These are phyloP conservation scores for Pomatostomus ruficeps DNA, from an alignment of 2,113 vertebrate species.

Conservation along the genomic window DNA sequence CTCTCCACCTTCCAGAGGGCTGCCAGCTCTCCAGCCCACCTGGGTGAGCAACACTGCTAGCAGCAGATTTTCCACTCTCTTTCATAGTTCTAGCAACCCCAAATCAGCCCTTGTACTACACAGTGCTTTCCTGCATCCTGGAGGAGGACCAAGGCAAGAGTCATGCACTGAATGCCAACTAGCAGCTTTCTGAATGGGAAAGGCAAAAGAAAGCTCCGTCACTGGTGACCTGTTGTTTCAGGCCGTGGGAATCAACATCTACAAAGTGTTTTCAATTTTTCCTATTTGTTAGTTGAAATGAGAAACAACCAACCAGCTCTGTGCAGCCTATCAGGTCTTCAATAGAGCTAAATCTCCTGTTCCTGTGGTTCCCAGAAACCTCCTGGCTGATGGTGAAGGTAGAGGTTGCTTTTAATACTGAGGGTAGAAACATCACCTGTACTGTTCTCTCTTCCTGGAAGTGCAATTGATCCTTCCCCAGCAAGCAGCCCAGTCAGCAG, in stretches of 20 bases:
- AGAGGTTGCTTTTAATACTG: background rate
- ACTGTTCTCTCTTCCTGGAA: background rate
- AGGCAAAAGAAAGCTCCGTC: background rate
- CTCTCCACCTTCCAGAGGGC: constrained; percentile 67
- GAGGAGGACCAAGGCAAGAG: background rate
- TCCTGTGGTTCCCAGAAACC: background rate
- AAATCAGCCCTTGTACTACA: background rate
- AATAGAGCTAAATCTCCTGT: background rate
- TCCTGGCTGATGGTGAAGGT: background rate
- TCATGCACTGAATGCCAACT: background rate
- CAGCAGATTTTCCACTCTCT: background rate
- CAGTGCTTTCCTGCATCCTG: background rate
- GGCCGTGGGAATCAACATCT: background rate
- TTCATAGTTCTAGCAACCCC: background rate
- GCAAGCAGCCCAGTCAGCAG: background rate
- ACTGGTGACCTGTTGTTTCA: background rate
- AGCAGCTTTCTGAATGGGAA: background rate
- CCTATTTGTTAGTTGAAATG: background rate
- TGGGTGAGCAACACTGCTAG: constrained; percentile 61
- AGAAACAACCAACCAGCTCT: background rate
- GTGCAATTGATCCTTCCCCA: background rate
- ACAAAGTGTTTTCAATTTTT: background rate
- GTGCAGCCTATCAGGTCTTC: background rate
- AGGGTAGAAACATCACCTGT: background rate
- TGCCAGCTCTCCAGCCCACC: constrained; percentile 50